Percentiles rank a stretch among this genome's conserved stretches.
These are phyloP conservation scores for Epizoanthus ramosus DNA, from an alignment of 92 coral and sea anemone species.

Conservation along the genomic window DNA sequence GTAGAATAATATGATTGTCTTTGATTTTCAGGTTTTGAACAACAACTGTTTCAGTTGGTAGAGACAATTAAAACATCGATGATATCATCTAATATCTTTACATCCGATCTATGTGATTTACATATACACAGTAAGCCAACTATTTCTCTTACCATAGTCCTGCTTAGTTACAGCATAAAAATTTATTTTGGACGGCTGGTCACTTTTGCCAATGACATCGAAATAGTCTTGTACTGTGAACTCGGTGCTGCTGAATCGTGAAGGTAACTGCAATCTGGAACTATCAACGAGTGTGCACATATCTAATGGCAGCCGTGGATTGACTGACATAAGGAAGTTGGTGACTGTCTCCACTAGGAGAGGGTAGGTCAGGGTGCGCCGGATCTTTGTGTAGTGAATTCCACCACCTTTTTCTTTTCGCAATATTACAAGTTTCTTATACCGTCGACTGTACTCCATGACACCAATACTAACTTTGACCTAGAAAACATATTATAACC, in stretches of 20 bases:
- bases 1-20: too few relatives aligned
- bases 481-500: neutral
- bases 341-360: too few relatives aligned
- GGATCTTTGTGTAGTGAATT: neutral
- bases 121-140: too few relatives aligned
- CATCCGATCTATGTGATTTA: too few relatives aligned
- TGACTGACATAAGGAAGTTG: too few relatives aligned
- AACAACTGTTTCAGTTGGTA: too few relatives aligned
- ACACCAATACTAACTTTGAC: neutral
- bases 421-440: neutral
- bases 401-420: conserved; percentile 7
- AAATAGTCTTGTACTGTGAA: conserved; percentile 10
- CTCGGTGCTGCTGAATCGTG: conserved; percentile 5
- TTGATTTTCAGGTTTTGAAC: too few relatives aligned
- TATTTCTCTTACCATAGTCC: conserved; percentile 16
- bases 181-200: conserved; percentile 20
- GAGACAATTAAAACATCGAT: too few relatives aligned
- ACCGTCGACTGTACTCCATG: conserved; percentile 7
- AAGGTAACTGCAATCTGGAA: conserved; percentile 2
- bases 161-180: conserved; percentile 3
- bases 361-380: neutral
- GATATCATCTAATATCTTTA: too few relatives aligned
- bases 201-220: conserved; percentile 13
- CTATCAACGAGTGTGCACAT: too few relatives aligned
- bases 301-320: too few relatives aligned